Base-by-base conservation (phyloP, 2,888 invertebrate species). In the Catonia carolina region DNA sequence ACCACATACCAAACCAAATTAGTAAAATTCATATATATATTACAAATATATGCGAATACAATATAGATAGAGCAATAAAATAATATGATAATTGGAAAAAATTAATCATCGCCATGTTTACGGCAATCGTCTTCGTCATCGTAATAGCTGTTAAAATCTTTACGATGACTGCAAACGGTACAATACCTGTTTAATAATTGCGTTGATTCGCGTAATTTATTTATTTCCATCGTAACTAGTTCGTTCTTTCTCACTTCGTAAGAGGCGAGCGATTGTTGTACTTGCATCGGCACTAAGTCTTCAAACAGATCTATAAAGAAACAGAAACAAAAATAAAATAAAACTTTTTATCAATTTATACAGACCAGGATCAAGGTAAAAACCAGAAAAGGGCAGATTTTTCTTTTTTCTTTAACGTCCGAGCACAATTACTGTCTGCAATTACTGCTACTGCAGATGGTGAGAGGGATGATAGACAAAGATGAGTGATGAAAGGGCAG, bases 261-360 rank as follows among this genome's bases (percentile, higher is more conserved):
- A 4, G 89, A 84, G 53, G 86, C 84, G 69, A 96, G 73, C 17
- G 97, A 95, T 73, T 91, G 89, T 73, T 94, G 94, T 56, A 98
- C 84, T 42, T 85, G 82, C 51, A 96, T 85, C 20, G 99, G 98
- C 50, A 96, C 86, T 67, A 99, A 78, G 59, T 83, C 81, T 60
- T 77, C 83, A 76, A 99, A 98, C 67, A 96, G 77, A 73, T 98
- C 97, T 81, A 68, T 52, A 75, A 71, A 60, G 33, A 58, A 62
- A 42, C 53, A 23, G 37, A 42, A 20, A 5, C 48, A 33, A 35
- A 36, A 47, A 2, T 12, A 20, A 20, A 22, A 22, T n/a, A 23
- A 27, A 18, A 8, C 20, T 20, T 18, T 18, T 8, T 15, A 17
- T 7, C n/a, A 15, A 18, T 20, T 10, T 17, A 6, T 36, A 5